phyloP scores from a whole-genome alignment of 2,113 vertebrate species.

The Callithrix jacchus region DNA sequence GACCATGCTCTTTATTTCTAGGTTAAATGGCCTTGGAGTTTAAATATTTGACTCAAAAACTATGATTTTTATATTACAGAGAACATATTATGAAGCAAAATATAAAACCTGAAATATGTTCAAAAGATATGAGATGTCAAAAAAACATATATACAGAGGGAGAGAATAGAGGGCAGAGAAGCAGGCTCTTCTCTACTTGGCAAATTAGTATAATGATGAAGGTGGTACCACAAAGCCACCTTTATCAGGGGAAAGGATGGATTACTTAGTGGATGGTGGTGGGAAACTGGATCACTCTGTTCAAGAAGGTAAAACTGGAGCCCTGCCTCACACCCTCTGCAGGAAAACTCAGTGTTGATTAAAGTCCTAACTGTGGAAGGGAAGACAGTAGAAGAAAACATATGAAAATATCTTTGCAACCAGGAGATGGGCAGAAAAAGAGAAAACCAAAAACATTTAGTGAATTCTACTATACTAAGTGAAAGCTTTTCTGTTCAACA shows the following conservation, averaged over 20 bases:
- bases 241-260: background rate
- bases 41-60: background rate
- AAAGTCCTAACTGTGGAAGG: background rate
- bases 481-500: background rate
- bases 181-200: background rate
- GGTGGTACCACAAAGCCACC: background rate
- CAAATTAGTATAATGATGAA: background rate
- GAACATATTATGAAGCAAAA: constrained; percentile 12
- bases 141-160: background rate
- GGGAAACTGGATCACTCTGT: background rate
- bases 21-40: background rate
- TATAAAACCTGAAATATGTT: background rate
- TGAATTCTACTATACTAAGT: background rate
- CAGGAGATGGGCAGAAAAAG: background rate
- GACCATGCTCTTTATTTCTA: background rate
- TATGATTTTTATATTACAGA: background rate
- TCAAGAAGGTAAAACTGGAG: background rate
- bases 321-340: background rate
- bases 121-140: background rate
- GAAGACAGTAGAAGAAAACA: background rate
- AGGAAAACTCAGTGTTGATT: background rate
- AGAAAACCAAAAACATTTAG: background rate
- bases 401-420: background rate
- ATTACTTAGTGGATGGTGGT: background rate
- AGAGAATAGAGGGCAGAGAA: background rate